A percentile compares a stretch with the other conserved stretches of the same genome.
Evolutionary conservation across 2,113 vertebrate species (phyloP).

Genomic region (Gambusia affinis): DNA sequence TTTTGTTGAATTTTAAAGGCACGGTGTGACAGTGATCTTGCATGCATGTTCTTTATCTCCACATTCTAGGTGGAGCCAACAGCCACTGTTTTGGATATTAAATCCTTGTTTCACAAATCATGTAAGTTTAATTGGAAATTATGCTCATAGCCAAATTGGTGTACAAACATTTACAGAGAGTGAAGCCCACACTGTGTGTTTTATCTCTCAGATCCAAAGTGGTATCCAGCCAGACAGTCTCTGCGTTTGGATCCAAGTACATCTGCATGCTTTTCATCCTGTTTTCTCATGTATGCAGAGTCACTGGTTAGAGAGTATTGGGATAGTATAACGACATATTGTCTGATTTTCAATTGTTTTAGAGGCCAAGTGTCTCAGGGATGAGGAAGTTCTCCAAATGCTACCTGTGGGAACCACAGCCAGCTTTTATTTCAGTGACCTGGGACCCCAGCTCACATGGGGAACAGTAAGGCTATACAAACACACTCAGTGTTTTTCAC

Average conservation of each 20-base stretch:
- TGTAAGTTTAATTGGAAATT: slow-evolving; percentile 75
- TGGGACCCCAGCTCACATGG: slow-evolving; percentile 95
- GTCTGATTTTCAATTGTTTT: slow-evolving; percentile 37
- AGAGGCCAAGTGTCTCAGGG: slow-evolving; percentile 90
- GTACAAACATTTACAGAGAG: neutral
- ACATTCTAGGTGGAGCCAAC: slow-evolving; percentile 88
- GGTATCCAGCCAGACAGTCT: slow-evolving; percentile 92
- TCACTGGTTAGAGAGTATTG: neutral
- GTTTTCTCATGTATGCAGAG: slow-evolving; percentile 1
- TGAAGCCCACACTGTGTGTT: slow-evolving; percentile 3
- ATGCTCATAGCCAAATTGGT: neutral
- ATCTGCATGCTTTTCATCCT: slow-evolving; percentile 45
- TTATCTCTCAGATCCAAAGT: slow-evolving; percentile 85
- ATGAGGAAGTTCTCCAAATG: slow-evolving; percentile 91
- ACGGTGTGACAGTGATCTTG: slow-evolving; percentile 1
- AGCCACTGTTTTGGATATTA: slow-evolving; percentile 90
- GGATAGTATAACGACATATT: neutral
- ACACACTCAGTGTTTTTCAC: neutral
- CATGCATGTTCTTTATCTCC: neutral
- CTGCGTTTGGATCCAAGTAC: slow-evolving; percentile 91
- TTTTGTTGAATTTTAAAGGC: neutral
- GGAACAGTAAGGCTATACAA: slow-evolving; percentile 85
- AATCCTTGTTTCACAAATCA: slow-evolving; percentile 89
- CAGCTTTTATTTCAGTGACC: slow-evolving; percentile 91
- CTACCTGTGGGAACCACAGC: slow-evolving; percentile 95